Base-by-base conservation (phyloP, 2,797 vertebrate genomes). In the Morus bassanus region DNA sequence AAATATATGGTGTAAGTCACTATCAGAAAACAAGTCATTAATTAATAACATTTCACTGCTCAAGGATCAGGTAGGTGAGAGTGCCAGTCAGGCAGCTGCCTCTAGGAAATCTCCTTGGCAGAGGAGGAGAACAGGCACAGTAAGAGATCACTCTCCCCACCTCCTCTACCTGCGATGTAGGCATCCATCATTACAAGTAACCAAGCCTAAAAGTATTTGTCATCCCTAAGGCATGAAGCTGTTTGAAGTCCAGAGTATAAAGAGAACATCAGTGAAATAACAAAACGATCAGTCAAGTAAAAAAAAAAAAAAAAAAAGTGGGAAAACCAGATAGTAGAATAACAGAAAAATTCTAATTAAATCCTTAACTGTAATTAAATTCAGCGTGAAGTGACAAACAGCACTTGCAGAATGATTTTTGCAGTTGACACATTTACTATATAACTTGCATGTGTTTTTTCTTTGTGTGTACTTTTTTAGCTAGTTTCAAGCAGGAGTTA, bases 191-290 rank as follows among this genome's bases (percentile, higher is more conserved):
- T 88, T 65, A 91, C 91, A 51, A 37, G 68, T 81, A 93, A 96
- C 89, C 84, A 89, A 97, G 81, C 61, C 90, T 83, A 27, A 64
- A 93, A 92, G 94, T 89, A 93, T 95, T 95, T 95, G 83, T 95
- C 93, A 93, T 93, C 92, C 86, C 28, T 14, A 30, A 78, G 90
- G 93, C 92, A 78, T 3, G 43, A 80, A 94, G 93, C 88, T 85
- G 92, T 83, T 95, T 85, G 90, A 85, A 94, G 92, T 81, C 57
- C 91, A 86, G 91, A 88, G 69, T 83, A 92, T 78, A 85, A 95
- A 96, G 95, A 95, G 88, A 96, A 91, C 92, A 94, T 89, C 92
- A 68, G 46, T 3, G 30, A 28, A 46, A 88, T 84, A 91, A 92
- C 87, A 85, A 94, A 95, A 94, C 7, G 3, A 95, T 91, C 95